These are phyloP conservation scores for Pterois miles DNA, from an alignment of 2,797 vertebrate genomes.

Conservation along the genomic window DNA sequence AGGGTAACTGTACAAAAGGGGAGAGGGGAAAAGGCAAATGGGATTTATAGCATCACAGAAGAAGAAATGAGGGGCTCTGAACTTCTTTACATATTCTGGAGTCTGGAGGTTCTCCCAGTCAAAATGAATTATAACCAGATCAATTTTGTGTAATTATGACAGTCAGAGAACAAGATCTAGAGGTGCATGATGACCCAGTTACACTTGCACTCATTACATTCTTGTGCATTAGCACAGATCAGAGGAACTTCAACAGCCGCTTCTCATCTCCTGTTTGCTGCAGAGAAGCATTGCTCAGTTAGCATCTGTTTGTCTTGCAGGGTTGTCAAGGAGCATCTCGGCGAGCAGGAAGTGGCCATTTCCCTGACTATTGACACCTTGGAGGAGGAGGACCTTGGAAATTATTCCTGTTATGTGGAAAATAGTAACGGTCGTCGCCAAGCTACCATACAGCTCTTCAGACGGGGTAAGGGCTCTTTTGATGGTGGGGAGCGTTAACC, in stretches of 20 bases:
- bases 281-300: not conserved
- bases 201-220: too few relatives aligned
- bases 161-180: too few relatives aligned
- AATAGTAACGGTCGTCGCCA: slow-evolving; percentile 95
- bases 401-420: slow-evolving; percentile 98
- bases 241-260: not conserved
- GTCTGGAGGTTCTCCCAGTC: too few relatives aligned
- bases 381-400: slow-evolving; percentile 95
- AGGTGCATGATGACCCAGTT: too few relatives aligned
- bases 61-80: too few relatives aligned
- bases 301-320: slow-evolving; percentile 75
- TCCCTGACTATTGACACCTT: slow-evolving; percentile 95
- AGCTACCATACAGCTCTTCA: slow-evolving; percentile 93
- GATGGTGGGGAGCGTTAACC: not conserved
- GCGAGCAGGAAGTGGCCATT: slow-evolving; percentile 97
- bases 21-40: too few relatives aligned
- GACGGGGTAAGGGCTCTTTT: slow-evolving; percentile 86
- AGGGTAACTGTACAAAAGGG: too few relatives aligned
- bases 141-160: too few relatives aligned
- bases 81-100: too few relatives aligned
- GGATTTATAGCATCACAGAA: too few relatives aligned
- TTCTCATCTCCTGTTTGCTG: not conserved
- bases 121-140: too few relatives aligned
- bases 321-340: slow-evolving; percentile 94
- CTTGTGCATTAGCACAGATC: not conserved